Evolutionary conservation across 2,888 invertebrate genomes (phyloP).

Genomic region (Torymus tubicola): DNA sequence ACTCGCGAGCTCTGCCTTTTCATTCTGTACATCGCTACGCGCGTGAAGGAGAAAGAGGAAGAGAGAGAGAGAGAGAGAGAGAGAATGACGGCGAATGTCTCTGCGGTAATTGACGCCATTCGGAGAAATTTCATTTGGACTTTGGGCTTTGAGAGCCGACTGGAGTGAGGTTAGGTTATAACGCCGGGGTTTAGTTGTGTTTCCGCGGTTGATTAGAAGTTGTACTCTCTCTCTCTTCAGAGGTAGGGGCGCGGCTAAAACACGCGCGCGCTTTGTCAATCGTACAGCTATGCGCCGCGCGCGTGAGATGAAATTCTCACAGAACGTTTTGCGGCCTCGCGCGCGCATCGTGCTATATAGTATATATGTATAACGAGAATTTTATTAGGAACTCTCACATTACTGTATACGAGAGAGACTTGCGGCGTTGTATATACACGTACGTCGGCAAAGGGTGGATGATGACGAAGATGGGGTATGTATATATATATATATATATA

Average conservation of each 20-base stretch:
- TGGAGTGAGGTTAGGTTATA: conserved; percentile 14
- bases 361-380: conserved; percentile 3
- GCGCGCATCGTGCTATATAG: too few species aligned
- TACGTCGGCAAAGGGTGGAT: too few species aligned
- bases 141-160: conserved; percentile 31
- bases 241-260: not conserved
- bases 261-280: conserved; percentile 25
- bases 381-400: not conserved
- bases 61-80: not conserved
- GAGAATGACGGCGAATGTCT: conserved; percentile 42
- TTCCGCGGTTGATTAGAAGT: conserved; percentile 50
- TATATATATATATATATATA: too few species aligned
- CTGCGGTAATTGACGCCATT: conserved; percentile 47
- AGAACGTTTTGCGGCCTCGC: not conserved
- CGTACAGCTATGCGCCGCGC: not conserved
- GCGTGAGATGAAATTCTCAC: conserved; percentile 38
- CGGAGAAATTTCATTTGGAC: conserved; percentile 51
- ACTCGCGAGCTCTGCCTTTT: conserved; percentile 20
- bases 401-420: too few species aligned
- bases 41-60: not conserved
- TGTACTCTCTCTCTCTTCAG: not conserved
- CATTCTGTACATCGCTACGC: conserved; percentile 37
- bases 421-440: too few species aligned
- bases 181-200: conserved; percentile 31
- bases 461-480: too few species aligned